These are phyloP conservation scores for Rhinichthys klamathensis DNA, from an alignment of 2,113 vertebrate genomes.

Conservation along the genomic window DNA sequence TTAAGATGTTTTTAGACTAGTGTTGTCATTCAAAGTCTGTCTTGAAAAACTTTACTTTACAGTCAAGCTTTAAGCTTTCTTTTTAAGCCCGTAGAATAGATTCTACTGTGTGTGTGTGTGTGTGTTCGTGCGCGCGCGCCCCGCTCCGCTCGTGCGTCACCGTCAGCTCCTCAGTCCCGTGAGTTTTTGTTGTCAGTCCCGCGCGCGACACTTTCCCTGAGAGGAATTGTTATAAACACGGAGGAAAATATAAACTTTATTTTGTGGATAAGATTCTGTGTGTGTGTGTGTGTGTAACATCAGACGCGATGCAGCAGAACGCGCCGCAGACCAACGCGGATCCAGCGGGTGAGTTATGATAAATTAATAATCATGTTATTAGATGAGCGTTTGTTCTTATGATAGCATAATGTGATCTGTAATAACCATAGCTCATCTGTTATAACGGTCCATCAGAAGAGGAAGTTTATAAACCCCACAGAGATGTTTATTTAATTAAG, in stretches of 20 bases:
- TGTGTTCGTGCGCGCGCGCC: neutral
- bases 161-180: neutral
- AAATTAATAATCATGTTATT: no score
- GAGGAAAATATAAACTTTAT: conserved; percentile 1
- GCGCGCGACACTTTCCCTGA: neutral
- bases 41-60: neutral
- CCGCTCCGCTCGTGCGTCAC: neutral
- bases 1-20: neutral
- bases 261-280: neutral
- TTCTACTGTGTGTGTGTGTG: no score
- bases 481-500: no score
- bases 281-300: neutral
- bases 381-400: no score
- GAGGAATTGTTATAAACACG: neutral
- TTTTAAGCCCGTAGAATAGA: no score
- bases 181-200: neutral
- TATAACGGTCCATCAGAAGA: no score
- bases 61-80: neutral
- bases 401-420: no score
- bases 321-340: conserved; percentile 16
- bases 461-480: no score
- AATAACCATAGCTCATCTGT: no score
- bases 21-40: neutral
- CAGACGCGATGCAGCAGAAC: conserved; percentile 33
- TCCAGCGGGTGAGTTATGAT: conserved; percentile 16